These are phyloP conservation scores for Megaceryle maxima DNA, from an alignment of 2,113 vertebrate genomes.

Conservation along the genomic window DNA sequence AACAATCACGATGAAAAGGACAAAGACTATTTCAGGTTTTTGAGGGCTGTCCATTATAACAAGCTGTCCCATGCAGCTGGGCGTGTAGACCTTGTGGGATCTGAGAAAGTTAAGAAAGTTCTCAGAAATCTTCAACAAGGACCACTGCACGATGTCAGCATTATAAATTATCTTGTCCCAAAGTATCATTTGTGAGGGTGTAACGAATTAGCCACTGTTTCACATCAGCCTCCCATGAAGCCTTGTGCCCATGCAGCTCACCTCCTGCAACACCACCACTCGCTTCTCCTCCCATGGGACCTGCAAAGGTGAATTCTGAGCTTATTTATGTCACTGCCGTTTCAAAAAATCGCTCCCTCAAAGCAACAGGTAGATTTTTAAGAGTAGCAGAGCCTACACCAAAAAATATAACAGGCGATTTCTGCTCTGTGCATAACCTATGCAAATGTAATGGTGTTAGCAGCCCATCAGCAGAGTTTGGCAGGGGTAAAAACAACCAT, in stretches of 20 bases:
- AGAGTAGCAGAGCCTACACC: background rate
- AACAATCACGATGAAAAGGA: background rate
- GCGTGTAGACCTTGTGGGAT: background rate
- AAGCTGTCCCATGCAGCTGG: background rate
- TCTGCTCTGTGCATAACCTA: background rate
- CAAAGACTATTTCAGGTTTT: slow-evolving; percentile 44
- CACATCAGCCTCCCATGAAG: no score
- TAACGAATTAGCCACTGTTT: background rate
- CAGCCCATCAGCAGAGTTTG: background rate
- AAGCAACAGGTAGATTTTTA: background rate
- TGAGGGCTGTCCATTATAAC: background rate
- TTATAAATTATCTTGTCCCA: background rate
- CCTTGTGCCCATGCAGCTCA: background rate
- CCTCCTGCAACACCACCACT: background rate
- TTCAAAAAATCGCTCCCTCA: background rate
- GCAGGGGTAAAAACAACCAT: background rate
- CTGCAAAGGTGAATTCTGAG: background rate
- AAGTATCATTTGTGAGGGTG: background rate
- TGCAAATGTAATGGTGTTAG: background rate
- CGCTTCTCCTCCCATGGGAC: background rate
- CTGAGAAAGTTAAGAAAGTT: background rate
- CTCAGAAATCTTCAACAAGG: background rate
- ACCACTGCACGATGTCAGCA: rapidly evolving
- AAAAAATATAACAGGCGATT: background rate
- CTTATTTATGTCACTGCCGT: background rate